Conservation (phyloP, 2,113 vertebrate species). For the Ictalurus furcatus region DNA sequence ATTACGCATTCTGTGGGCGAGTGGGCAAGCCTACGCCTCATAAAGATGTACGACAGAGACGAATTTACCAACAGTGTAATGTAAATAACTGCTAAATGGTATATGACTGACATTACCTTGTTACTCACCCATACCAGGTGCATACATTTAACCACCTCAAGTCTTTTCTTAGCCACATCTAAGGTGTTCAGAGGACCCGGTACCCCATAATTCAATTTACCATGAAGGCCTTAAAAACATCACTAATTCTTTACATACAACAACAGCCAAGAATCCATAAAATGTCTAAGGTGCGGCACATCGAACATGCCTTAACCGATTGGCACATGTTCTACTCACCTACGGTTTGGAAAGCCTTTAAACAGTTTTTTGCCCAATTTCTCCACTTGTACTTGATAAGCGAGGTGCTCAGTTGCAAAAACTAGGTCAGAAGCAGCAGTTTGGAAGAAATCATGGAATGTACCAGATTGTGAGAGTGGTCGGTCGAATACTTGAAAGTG, state of each 20-base stretch:
- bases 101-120: background rate
- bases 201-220: background rate
- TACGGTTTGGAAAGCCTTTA: slow-evolving; percentile 6
- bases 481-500: slow-evolving; percentile 14
- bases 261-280: background rate
- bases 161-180: background rate
- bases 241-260: background rate
- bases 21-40: background rate
- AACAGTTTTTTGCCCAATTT: slow-evolving; percentile 21
- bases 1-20: background rate
- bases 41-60: background rate
- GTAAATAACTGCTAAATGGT: background rate
- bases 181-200: background rate
- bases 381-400: background rate
- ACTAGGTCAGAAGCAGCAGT: background rate
- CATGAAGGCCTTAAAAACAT: background rate
- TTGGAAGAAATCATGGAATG: slow-evolving; percentile 20
- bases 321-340: background rate
- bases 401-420: background rate
- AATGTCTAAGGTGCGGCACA: background rate
- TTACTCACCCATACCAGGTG: background rate
- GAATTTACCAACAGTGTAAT: background rate
- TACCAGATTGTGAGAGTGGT: slow-evolving; percentile 21
- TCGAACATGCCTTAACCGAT: background rate
- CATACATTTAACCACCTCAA: background rate